phyloP scores from a whole-genome alignment of 2,888 invertebrate species.

The Drosophila barbarae region DNA sequence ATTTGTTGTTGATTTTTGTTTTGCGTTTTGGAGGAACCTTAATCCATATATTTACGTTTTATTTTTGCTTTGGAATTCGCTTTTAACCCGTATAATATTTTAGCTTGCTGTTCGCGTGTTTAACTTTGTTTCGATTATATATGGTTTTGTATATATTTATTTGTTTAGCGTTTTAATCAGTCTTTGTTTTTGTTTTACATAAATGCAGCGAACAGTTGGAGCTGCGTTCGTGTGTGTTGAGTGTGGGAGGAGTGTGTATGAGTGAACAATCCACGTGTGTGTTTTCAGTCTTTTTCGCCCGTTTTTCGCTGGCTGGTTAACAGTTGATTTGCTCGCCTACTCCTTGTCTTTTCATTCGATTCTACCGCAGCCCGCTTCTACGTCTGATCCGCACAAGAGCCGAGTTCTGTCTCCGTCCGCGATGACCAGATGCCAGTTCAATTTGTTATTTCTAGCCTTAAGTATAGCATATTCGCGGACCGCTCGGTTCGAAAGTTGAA shows the following conservation, averaged over 20 bases:
- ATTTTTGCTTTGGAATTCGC: slow-evolving; percentile 40
- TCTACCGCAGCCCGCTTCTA: slow-evolving; percentile 30
- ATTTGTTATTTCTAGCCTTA: background rate
- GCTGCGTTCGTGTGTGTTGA: slow-evolving; percentile 49
- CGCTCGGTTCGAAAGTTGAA: slow-evolving; percentile 3
- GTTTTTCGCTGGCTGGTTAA: slow-evolving; percentile 30
- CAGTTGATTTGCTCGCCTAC: slow-evolving; percentile 35
- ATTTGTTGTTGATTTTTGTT: slow-evolving; percentile 28
- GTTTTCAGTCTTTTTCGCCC: slow-evolving; percentile 60
- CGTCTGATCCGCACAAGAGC: slow-evolving; percentile 29
- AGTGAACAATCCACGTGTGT: slow-evolving; percentile 41
- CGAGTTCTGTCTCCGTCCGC: slow-evolving; percentile 50
- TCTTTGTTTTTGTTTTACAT: slow-evolving; percentile 59
- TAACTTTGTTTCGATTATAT: slow-evolving; percentile 47
- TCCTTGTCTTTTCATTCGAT: slow-evolving; percentile 16
- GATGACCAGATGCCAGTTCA: slow-evolving; percentile 44
- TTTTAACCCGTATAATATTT: slow-evolving; percentile 49
- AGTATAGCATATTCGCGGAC: slow-evolving; percentile 2
- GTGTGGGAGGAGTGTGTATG: slow-evolving; percentile 35
- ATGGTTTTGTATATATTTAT: slow-evolving; percentile 31
- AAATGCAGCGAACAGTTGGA: slow-evolving; percentile 48
- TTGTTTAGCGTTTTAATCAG: slow-evolving; percentile 62
- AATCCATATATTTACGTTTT: slow-evolving; percentile 71
- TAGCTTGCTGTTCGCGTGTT: slow-evolving; percentile 38
- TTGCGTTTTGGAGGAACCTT: slow-evolving; percentile 73